phyloP scores from a whole-genome alignment of 2,888 invertebrate genomes.

The Allolobophora icterica region DNA sequence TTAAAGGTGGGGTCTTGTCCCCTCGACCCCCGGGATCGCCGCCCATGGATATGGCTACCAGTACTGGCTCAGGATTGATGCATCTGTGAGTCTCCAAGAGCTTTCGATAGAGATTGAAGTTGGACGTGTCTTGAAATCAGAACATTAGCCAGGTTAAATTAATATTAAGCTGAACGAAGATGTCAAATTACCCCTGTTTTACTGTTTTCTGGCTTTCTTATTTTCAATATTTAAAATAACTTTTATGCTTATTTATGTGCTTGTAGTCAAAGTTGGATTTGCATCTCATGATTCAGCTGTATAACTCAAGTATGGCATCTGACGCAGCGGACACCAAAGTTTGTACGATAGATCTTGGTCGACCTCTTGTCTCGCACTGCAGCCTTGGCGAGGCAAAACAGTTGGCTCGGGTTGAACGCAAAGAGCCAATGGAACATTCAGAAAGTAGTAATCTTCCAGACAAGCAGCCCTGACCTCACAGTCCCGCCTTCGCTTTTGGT shows the following conservation, averaged over 20 bases:
- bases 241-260: background rate
- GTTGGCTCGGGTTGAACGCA: background rate
- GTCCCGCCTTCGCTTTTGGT: background rate
- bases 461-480: background rate
- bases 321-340: background rate
- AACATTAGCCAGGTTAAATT: background rate
- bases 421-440: conserved; percentile 27
- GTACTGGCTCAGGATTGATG: background rate
- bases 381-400: background rate
- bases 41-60: no score
- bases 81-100: background rate
- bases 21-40: no score
- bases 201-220: background rate
- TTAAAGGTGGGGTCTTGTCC: no score
- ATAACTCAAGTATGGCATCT: background rate
- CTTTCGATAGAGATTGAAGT: background rate
- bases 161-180: background rate
- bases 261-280: background rate
- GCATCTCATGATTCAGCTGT: background rate
- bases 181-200: no score
- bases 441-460: conserved; percentile 24
- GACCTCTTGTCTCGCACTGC: background rate
- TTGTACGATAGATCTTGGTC: conserved; percentile 1
- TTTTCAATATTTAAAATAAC: background rate
- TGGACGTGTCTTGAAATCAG: background rate